Evolutionary conservation across 2,888 invertebrate genomes (phyloP), one percentile per base, ranked within the genome.

Genomic region (Fragum whitleyi): DNA sequence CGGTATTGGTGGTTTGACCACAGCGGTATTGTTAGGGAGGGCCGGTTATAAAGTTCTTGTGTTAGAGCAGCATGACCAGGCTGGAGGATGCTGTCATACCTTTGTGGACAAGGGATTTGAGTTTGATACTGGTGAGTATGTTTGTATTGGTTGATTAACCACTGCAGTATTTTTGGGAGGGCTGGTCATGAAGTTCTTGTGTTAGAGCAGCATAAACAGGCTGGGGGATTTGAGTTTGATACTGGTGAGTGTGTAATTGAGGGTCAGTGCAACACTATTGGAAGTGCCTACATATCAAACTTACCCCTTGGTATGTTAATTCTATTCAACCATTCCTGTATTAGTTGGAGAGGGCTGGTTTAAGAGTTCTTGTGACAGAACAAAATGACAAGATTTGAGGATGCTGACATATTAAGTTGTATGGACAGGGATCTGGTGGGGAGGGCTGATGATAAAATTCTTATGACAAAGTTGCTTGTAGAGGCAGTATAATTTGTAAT

Each of bases 201-300:
- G 0, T 85, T 94, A 69, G 94, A 94, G 79, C 94, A 94, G 71
- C 94, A 94, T 91, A 94, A 93, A 79, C 93, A 93, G 84, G 93
- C 93, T 21, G 94, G 94, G 79, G 94, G 94, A 7, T 94, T 90
- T 85, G 94, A 94, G 86, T 94, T 94, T 91, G 94, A 94, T 83
- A 93, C 94, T 79, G 94, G 94, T 90, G 87, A 47, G 26, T 39
- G 16, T 36, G 32, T 9, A 6, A n/a, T 94, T 6, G 92, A 93
- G 29, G 94, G 94, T 0, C 2, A 85, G 92, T 11, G 94, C 93
- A 2, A 91, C 92, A 21, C 74, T 94, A 21, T 86, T 76, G 88
- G 93, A n/a, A n/a, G n/a, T n/a, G n/a, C n/a, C n/a, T n/a, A n/a
- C n/a, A n/a, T n/a, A n/a, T 7, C 32, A 28, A 32, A 19, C 11